Evolutionary conservation across 2,888 invertebrate genomes (phyloP).

Genomic region (Lasioglossum lativentre): DNA sequence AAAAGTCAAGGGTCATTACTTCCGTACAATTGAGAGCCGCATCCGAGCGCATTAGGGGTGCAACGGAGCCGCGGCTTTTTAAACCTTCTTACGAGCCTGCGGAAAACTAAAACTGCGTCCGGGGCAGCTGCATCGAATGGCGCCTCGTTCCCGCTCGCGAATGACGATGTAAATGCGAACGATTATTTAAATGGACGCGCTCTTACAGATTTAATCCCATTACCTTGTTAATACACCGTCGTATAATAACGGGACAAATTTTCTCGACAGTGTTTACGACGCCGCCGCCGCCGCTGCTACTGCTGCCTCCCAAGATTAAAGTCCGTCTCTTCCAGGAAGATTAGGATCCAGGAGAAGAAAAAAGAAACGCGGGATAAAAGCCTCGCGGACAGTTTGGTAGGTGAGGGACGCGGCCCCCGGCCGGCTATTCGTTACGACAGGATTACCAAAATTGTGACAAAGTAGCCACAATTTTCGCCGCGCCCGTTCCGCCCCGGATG

Average conservation of each 20-base stretch:
- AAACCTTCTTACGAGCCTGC: constrained; percentile 6
- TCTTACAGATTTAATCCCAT: constrained; percentile 6
- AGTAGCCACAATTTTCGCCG: constrained; percentile 41
- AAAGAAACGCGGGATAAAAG: constrained; percentile 9
- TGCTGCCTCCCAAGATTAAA: neutral
- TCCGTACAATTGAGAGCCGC: constrained; percentile 12
- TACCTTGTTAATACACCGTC: neutral
- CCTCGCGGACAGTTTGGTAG: neutral
- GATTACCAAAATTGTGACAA: constrained; percentile 64
- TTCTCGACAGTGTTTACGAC: neutral
- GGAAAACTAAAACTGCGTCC: neutral
- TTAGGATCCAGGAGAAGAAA: neutral
- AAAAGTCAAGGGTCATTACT: constrained; percentile 19
- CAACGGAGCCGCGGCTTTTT: neutral
- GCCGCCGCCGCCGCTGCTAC: neutral
- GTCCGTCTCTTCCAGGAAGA: neutral
- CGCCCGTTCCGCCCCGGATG: neutral
- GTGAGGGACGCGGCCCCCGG: neutral
- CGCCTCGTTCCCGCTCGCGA: neutral
- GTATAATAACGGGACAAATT: constrained; percentile 7
- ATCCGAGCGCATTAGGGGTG: neutral
- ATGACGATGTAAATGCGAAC: neutral
- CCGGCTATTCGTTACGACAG: constrained; percentile 48
- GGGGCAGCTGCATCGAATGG: constrained; percentile 4
- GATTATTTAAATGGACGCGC: constrained; percentile 8